phyloP scores from a whole-genome alignment of 1,140 invertebrate species.

The Rhagoletis zephyria region DNA sequence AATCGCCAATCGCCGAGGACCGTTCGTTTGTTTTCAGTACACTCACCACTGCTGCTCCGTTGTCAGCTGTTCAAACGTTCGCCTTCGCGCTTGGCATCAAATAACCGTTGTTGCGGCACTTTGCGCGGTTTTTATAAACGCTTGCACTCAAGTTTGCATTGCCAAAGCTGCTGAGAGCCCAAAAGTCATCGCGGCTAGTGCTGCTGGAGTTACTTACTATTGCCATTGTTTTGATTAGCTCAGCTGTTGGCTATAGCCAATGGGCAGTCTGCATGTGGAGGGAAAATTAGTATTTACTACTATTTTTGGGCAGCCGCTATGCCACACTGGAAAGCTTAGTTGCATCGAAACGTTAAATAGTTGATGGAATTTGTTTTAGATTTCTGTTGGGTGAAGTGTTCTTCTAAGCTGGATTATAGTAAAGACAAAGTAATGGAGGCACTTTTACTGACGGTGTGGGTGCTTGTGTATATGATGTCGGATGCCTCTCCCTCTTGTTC shows the following conservation, averaged over 20 bases:
- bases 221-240: not conserved
- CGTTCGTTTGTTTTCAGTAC: not conserved
- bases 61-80: slow-evolving; percentile 32
- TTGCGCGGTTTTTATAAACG: slow-evolving; percentile 24
- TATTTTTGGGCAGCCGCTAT: not conserved
- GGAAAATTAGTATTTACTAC: not conserved
- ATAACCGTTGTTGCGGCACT: not conserved
- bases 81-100: slow-evolving; percentile 35
- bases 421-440: too few relatives aligned
- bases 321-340: not conserved
- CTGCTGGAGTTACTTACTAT: not conserved
- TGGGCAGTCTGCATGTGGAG: not conserved
- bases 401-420: too few relatives aligned
- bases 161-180: slow-evolving; percentile 4
- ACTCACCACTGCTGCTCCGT: not conserved
- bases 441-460: too few relatives aligned
- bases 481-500: too few relatives aligned
- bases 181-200: not conserved
- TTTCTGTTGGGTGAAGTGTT: too few relatives aligned
- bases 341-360: too few relatives aligned
- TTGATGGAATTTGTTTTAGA: too few relatives aligned
- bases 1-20: not conserved
- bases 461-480: too few relatives aligned
- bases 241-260: not conserved
- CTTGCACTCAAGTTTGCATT: not conserved